Evolutionary conservation across 2,797 vertebrate genomes (phyloP), one percentile per base, ranked within the genome.

Genomic region (Microctenopoma lineatum): DNA sequence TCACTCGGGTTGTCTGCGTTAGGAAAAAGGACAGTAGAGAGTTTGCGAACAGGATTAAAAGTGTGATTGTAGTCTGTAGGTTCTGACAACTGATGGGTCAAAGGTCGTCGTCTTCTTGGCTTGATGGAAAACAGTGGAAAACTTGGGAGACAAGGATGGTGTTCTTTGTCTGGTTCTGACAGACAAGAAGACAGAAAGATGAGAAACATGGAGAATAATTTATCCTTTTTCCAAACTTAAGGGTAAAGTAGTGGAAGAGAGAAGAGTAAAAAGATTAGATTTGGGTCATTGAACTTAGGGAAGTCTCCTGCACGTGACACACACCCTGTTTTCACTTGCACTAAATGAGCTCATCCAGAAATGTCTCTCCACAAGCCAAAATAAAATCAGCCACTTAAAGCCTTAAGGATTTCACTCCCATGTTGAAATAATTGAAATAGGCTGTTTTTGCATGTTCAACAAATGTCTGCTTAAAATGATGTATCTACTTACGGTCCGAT

Each of bases 1-100:
- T 82, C 79, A 51, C 47, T 54, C 29, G 55, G 81, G 75, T 70
- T 51, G 64, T 61, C 58, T 80, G 77, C 75, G 77, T 42, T 66
- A 46, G n/a, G 51, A 60, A 68, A 47, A 47, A n/a, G 11, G 5
- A 59, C 54, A 57, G 12, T 27, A 21, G 38, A 38, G 54, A 58
- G 50, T 42, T 63, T 61, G 46, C 56, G 29, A 52, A 64, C 66
- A 51, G 66, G 50, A 79, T 59, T 61, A 62, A 57, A 57, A 42
- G 62, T 42, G 38, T 11, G n/a, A 44, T 48, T 80, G 6, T 46
- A 32, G 48, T 36, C 36, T 52, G 58, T n/a, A 5, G 34, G 41
- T 50, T 29, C 8, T 7, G 46, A 50, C 38, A 56, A 53, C 14
- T 15, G 57, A 36, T 29, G 45, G 51, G 15, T 75, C 41, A 66